These are phyloP conservation scores for Zoroaster sp. DNA, from an alignment of 53 echinoderm and acorn worm species.

Conservation along the genomic window DNA sequence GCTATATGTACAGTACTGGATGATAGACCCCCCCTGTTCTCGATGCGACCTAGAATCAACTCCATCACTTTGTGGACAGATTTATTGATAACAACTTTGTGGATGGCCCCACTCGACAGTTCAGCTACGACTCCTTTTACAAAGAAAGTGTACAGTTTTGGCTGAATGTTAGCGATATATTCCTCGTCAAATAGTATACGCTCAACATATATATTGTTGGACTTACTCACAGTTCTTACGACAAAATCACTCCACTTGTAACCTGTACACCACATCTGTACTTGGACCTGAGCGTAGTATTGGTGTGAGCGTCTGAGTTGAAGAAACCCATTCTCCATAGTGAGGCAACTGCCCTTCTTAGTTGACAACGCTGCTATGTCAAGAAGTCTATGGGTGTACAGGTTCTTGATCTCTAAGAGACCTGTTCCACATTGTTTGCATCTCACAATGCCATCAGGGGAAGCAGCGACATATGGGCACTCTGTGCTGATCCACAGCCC, in stretches of 20 bases:
- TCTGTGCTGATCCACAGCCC: constrained; percentile 55
- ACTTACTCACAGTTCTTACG: constrained; percentile 43
- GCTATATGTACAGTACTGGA: neutral
- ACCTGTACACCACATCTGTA: constrained; percentile 61
- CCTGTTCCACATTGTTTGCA: constrained; percentile 69
- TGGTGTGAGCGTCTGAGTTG: constrained; percentile 42
- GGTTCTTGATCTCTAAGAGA: constrained; percentile 66
- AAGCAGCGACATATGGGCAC: constrained; percentile 66
- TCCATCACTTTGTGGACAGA: constrained; percentile 43
- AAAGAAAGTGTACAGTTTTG: constrained; percentile 56
- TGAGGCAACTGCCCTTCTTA: constrained; percentile 50
- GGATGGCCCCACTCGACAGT: constrained; percentile 30
- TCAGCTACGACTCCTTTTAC: constrained; percentile 31
- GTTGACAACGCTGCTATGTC: constrained; percentile 24
- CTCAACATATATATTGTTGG: constrained; percentile 69
- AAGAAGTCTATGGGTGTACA: constrained; percentile 42
- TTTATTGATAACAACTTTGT: constrained; percentile 15
- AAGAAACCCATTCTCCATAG: constrained; percentile 34
- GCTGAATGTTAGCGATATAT: constrained; percentile 49
- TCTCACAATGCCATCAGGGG: constrained; percentile 60
- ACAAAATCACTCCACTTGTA: constrained; percentile 68
- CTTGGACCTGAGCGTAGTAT: constrained; percentile 71
- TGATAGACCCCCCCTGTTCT: neutral
- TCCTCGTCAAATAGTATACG: constrained; percentile 12
- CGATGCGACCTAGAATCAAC: neutral